Evolutionary conservation across 2,797 vertebrate species (phyloP), one percentile per base, ranked within the genome.

Genomic region (Acridotheres tristis): DNA sequence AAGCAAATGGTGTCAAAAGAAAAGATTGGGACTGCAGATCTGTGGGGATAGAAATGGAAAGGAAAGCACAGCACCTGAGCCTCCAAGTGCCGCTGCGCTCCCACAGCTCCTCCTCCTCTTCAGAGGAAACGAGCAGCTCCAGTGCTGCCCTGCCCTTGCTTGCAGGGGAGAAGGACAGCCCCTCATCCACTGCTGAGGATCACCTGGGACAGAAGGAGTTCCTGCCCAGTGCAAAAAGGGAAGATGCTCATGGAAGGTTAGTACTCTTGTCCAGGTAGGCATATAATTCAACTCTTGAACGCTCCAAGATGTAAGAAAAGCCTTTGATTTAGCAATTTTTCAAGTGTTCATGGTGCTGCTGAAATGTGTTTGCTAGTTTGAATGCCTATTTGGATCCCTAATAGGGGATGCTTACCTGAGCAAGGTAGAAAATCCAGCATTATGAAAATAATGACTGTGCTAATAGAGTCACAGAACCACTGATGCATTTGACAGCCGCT

Each of bases 101-200:
- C 76, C 99, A 99, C 65, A 99, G 99, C 95, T 99, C 99, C 1
- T 99, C 99, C 6, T 99, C 99, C 0, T 99, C 99, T 47, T 99
- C 99, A 0, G 99, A 99, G 86, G 99, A 99, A 90, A 99, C 99
- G 10, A 99, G 99, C 84, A 99, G 99, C 40, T 99, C 98, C 43
- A 99, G 99, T 53, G 99, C 99, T 29, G 99, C 98, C 0, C 96
- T 99, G 61, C 99, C 99, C 40, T 97, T 99, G 71, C 97, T 99
- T 93, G 98, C 98, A 3, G 98, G 98, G 65, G 99, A 99, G 88
- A 98, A 98, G 96, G 99, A 99, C 93, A 99, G 98, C 23, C 99
- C 99, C 3, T 99, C 98, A 2, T 99, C 99, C 32, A 97, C 97
- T 80, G 96, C 97, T 9, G 98, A 99, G 67, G 98, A 99, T 48